Conservation (phyloP, 2,888 invertebrate genomes). For the Chrysolina haemoptera region DNA sequence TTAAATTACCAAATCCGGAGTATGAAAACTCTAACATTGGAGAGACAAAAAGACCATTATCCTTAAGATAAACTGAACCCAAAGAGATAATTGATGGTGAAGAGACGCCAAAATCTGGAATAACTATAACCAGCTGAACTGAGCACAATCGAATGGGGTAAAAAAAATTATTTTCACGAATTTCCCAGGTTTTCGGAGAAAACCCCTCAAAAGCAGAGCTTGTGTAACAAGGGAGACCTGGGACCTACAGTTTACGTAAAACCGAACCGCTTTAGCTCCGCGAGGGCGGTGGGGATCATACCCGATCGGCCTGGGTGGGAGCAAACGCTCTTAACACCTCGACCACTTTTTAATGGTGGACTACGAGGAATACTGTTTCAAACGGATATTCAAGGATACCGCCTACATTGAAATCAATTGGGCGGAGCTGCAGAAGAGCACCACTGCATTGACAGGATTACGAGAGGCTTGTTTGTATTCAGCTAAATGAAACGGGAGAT, state of each 20-base stretch:
- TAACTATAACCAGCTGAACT: not conserved
- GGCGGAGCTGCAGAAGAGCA: not conserved
- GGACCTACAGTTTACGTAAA: too few relatives aligned
- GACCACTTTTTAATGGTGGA: too few relatives aligned
- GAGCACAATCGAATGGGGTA: not conserved
- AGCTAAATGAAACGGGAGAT: not conserved
- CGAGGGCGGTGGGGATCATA: too few relatives aligned
- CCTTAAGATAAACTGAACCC: not conserved
- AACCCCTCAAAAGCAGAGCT: too few relatives aligned
- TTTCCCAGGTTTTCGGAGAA: too few relatives aligned
- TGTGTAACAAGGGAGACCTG: too few relatives aligned
- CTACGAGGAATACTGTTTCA: too few relatives aligned
- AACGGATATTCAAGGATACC: not conserved
- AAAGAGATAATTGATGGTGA: not conserved
- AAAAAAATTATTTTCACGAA: too few relatives aligned
- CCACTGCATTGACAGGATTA: not conserved
- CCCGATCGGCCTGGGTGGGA: too few relatives aligned
- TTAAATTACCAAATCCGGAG: not conserved
- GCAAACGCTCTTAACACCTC: too few relatives aligned
- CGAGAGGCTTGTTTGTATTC: not conserved
- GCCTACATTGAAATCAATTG: not conserved
- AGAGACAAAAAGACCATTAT: not conserved
- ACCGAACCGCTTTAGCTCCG: too few relatives aligned
- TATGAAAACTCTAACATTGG: not conserved
- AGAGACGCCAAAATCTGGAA: not conserved